These are phyloP conservation scores for Phyllostomus discolor DNA, from an alignment of 2,113 vertebrate genomes.

Conservation along the genomic window DNA sequence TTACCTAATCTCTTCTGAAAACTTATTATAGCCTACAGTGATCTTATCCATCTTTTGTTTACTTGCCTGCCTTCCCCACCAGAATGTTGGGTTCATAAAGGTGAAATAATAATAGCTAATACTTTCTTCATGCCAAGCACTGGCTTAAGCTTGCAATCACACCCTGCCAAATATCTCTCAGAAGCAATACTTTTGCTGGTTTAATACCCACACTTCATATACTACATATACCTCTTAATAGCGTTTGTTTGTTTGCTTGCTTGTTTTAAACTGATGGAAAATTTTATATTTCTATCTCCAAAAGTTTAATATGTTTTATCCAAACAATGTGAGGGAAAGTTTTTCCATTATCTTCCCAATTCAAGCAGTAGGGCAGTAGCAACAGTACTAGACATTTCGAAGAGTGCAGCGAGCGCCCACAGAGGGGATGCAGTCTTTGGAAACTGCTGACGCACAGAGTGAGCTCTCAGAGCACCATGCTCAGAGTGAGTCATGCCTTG, in stretches of 20 bases:
- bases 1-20: background rate
- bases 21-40: background rate
- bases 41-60: background rate
- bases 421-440: background rate
- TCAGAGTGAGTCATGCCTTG: background rate
- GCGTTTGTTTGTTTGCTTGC: background rate
- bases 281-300: background rate
- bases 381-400: background rate
- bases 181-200: background rate
- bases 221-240: background rate
- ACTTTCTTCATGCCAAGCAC: background rate
- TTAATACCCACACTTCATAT: background rate
- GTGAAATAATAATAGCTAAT: background rate
- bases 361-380: background rate
- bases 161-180: background rate
- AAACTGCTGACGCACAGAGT: background rate
- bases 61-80: background rate
- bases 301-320: background rate
- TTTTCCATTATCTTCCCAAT: background rate
- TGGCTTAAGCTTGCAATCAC: background rate
- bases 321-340: background rate
- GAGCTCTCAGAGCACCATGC: background rate
- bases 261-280: background rate
- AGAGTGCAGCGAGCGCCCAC: background rate
- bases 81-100: background rate